These are phyloP conservation scores for Ophion obscuratus DNA, from an alignment of 2,888 invertebrate genomes.

Conservation along the genomic window DNA sequence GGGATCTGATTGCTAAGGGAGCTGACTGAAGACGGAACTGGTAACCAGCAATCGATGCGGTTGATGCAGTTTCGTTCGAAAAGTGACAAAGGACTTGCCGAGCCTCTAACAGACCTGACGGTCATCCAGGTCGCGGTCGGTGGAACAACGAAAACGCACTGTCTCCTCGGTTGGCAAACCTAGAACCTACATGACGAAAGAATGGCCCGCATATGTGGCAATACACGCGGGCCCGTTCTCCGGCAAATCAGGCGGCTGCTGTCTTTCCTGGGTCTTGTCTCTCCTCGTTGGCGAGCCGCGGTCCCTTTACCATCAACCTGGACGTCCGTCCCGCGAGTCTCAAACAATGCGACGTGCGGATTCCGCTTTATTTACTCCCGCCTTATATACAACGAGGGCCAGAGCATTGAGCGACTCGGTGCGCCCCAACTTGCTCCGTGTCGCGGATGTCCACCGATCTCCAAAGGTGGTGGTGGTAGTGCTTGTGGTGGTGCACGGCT, in stretches of 20 bases:
- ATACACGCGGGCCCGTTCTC: slow-evolving; percentile 68
- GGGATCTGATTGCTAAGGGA: too few relatives aligned
- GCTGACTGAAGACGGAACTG: too few relatives aligned
- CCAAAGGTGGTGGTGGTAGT: slow-evolving; percentile 9
- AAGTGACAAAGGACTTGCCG: too few relatives aligned
- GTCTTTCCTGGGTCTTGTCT: slow-evolving; percentile 75
- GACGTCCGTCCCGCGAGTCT: slow-evolving; percentile 80
- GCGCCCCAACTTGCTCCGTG: not conserved
- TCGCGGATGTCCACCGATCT: slow-evolving; percentile 29
- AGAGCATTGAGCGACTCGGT: slow-evolving; percentile 21
- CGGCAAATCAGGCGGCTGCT: slow-evolving; percentile 79
- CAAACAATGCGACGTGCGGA: slow-evolving; percentile 83
- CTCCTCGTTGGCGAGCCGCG: slow-evolving; percentile 72
- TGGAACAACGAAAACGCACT: slow-evolving; percentile 25
- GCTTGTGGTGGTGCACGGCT: slow-evolving; percentile 36
- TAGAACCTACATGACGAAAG: slow-evolving; percentile 53
- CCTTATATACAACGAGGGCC: slow-evolving; percentile 48
- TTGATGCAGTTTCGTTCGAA: too few relatives aligned
- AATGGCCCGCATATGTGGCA: slow-evolving; percentile 46
- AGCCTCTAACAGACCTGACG: too few relatives aligned
- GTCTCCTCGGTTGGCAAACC: slow-evolving; percentile 3
- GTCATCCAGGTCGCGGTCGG: slow-evolving; percentile 15
- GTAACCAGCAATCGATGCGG: too few relatives aligned
- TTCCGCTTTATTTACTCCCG: slow-evolving; percentile 81
- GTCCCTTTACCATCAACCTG: slow-evolving; percentile 80